Evolutionary conservation across 2,797 vertebrate genomes (phyloP), one percentile per base, ranked within the genome.

Genomic region (Etheostoma perlongum): DNA sequence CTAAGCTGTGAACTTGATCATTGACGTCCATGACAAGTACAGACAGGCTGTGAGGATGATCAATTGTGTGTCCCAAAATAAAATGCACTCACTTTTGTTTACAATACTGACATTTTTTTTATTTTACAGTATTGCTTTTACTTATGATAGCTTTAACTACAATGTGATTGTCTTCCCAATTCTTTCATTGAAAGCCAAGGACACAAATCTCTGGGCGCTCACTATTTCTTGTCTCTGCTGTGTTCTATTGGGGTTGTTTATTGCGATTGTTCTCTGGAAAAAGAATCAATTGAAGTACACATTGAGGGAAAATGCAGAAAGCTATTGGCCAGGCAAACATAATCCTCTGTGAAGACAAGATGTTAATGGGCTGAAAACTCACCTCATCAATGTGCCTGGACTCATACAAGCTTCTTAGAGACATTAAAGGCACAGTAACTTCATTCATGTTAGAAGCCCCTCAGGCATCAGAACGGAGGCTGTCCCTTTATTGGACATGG

Each of bases 1-100:
- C 30, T 30, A 30, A 30, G 30, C 30, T 30, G 30, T 30, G 30
- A 30, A 67, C 0, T 78, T 89, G 67, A 67, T 92, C 71, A 69
- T 87, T 69, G 81, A 87, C 27, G 88, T 92, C 72, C 67, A 78
- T 1, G 81, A 89, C 30, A 85, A 83, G 27, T 92, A 92, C 75
- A 87, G 18, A 62, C 25, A 54, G 6, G 93, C 92, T 3, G 72
- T 94, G 30, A 52, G 14, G 57, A 78, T 89, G 6, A 82, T 94
- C 72, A 94, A 92, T 8, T 65, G 55, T 16, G 76, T 91, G 14
- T 84, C 48, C 25, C 59, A 80, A 14, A 78, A 73, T 19, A 75
- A 74, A 81, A 77, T 86, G 5, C 72, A 27, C 2, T 61, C 59
- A 40, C 2, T 74, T 8, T 85, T 77, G 68, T 11, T 63, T 0